Percentiles rank a stretch among this genome's conserved stretches.
phyloP scores from a whole-genome alignment of 2,888 invertebrate species.

The Acleris literana region DNA sequence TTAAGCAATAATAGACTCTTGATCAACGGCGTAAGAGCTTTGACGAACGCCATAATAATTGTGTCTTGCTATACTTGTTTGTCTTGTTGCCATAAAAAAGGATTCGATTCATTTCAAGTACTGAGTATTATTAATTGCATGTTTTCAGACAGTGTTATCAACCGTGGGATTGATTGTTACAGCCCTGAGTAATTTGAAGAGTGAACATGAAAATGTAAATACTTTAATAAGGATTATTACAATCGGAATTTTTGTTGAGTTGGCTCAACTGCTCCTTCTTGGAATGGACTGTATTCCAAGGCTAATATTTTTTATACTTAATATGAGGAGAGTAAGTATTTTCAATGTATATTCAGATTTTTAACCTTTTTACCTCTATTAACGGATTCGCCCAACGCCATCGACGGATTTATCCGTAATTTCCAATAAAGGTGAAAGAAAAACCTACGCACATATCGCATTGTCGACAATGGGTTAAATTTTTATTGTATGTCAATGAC shows the following conservation, averaged over 20 bases:
- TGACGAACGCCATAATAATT: no score
- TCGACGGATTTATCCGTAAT: no score
- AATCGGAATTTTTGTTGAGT: conserved; percentile 46
- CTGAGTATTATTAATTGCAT: conserved; percentile 41
- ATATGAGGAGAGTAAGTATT: conserved; percentile 56
- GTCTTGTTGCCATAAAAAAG: no score
- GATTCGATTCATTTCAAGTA: not conserved
- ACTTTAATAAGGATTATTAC: conserved; percentile 45
- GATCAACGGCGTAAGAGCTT: no score
- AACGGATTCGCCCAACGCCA: no score
- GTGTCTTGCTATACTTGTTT: no score
- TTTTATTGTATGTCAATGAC: no score
- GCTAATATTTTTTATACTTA: conserved; percentile 53
- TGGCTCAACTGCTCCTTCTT: conserved; percentile 48
- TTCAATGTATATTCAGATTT: not conserved
- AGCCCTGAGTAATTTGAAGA: conserved; percentile 54
- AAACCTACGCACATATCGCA: no score
- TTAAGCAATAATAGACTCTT: no score
- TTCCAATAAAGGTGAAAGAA: no score
- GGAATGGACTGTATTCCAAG: conserved; percentile 49
- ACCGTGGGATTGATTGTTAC: conserved; percentile 68
- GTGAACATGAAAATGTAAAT: conserved; percentile 46
- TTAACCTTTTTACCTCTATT: no score
- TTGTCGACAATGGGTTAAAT: no score
- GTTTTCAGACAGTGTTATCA: conserved; percentile 70